These are phyloP conservation scores for Acronicta leporina DNA, from an alignment of 2,888 invertebrate genomes.

Conservation along the genomic window DNA sequence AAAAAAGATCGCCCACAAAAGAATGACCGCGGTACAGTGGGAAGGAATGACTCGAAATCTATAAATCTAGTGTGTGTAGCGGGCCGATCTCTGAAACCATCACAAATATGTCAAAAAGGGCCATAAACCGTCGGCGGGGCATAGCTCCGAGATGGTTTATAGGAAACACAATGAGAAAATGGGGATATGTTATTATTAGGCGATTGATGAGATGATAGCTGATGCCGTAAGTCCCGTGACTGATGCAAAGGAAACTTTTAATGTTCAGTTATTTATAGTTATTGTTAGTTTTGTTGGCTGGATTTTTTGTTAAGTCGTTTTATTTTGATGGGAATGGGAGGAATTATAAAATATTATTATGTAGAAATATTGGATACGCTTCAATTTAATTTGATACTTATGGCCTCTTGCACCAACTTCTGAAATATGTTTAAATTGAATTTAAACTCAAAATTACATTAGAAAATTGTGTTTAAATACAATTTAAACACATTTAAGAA, in stretches of 20 bases:
- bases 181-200: slow-evolving; percentile 69
- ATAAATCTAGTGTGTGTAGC: slow-evolving; percentile 58
- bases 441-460: too few relatives aligned
- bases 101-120: slow-evolving; percentile 87
- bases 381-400: slow-evolving; percentile 20
- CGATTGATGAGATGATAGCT: slow-evolving; percentile 69
- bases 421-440: too few relatives aligned
- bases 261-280: slow-evolving; percentile 57
- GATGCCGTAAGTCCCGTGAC: slow-evolving; percentile 55
- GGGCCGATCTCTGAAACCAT: slow-evolving; percentile 76
- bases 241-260: slow-evolving; percentile 52
- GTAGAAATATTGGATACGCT: slow-evolving; percentile 25
- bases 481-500: too few relatives aligned
- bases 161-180: slow-evolving; percentile 76
- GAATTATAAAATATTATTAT: slow-evolving; percentile 54
- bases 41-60: slow-evolving; percentile 76
- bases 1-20: slow-evolving; percentile 59
- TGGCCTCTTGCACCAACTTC: too few relatives aligned
- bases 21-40: slow-evolving; percentile 70
- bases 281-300: slow-evolving; percentile 53
- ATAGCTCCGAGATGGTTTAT: slow-evolving; percentile 82
- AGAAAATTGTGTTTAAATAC: too few relatives aligned
- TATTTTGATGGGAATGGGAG: slow-evolving; percentile 46
- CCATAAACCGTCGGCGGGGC: slow-evolving; percentile 78
- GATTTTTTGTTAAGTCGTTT: slow-evolving; percentile 46